Conservation (phyloP, 2,888 invertebrate genomes). For the Drosophila hamatofila region DNA sequence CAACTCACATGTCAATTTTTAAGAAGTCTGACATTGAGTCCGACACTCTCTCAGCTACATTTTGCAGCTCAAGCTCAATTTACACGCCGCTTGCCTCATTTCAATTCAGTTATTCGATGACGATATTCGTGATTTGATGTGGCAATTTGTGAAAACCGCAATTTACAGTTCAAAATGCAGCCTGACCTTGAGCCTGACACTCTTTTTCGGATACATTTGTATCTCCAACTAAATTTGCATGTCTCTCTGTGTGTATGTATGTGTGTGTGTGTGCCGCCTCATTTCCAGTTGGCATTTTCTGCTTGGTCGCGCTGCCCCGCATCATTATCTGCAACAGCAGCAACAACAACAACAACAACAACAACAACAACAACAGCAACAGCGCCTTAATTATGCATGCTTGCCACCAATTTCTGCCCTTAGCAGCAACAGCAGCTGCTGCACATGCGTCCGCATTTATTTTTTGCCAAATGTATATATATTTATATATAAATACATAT, state of each 20-base stretch:
- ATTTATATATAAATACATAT: neutral
- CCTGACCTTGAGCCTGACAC: conserved; percentile 50
- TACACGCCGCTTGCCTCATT: neutral
- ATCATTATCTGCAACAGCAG: conserved; percentile 46
- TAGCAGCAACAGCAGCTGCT: conserved; percentile 44
- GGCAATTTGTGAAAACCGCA: conserved; percentile 11
- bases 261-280: conserved; percentile 67
- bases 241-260: neutral
- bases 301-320: conserved; percentile 48
- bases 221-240: conserved; percentile 36
- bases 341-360: conserved; percentile 20
- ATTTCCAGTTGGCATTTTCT: conserved; percentile 77
- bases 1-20: neutral
- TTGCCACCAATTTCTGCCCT: conserved; percentile 37
- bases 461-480: conserved; percentile 6
- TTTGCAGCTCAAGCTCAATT: neutral
- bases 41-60: neutral
- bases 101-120: neutral
- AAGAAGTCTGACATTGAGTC: conserved; percentile 5
- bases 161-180: conserved; percentile 12
- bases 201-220: conserved; percentile 16
- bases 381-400: conserved; percentile 45
- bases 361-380: conserved; percentile 14
- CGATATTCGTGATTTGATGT: conserved; percentile 7
- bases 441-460: conserved; percentile 51